phyloP scores from a whole-genome alignment of 2,797 vertebrate genomes.

The Oophaga sylvatica region DNA sequence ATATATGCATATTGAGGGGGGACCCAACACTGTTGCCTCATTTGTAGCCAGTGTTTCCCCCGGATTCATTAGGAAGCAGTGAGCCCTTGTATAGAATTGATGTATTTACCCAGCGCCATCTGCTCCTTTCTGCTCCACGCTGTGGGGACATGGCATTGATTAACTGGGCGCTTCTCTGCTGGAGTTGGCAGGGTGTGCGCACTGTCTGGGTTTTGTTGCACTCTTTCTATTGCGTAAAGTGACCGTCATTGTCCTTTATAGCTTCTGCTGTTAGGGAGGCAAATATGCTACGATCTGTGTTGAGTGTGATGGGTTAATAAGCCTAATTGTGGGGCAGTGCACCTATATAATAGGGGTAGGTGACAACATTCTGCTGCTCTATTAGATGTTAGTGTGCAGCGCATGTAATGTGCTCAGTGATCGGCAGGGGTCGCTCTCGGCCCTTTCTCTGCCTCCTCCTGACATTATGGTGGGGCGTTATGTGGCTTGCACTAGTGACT shows the following conservation, averaged over 20 bases:
- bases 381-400: too few species aligned
- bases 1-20: not conserved
- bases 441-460: not conserved
- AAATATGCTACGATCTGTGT: not conserved
- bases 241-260: not conserved
- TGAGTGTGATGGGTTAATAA: not conserved
- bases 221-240: not conserved
- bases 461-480: not conserved
- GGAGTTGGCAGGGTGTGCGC: not conserved
- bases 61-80: not conserved
- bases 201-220: not conserved
- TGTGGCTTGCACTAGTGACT: not conserved
- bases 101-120: constrained; percentile 13
- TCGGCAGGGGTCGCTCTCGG: constrained; percentile 13
- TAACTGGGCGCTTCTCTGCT: not conserved
- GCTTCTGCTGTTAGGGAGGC: not conserved
- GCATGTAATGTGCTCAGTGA: not conserved
- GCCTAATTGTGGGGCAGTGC: not conserved
- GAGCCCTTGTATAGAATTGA: not conserved
- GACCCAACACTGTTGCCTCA: not conserved
- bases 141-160: not conserved
- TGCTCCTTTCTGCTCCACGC: not conserved
- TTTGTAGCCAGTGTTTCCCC: not conserved
- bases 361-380: not conserved
- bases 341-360: not conserved